Evolutionary conservation across 2,797 vertebrate species (phyloP).

Genomic region (Remorina albescens): DNA sequence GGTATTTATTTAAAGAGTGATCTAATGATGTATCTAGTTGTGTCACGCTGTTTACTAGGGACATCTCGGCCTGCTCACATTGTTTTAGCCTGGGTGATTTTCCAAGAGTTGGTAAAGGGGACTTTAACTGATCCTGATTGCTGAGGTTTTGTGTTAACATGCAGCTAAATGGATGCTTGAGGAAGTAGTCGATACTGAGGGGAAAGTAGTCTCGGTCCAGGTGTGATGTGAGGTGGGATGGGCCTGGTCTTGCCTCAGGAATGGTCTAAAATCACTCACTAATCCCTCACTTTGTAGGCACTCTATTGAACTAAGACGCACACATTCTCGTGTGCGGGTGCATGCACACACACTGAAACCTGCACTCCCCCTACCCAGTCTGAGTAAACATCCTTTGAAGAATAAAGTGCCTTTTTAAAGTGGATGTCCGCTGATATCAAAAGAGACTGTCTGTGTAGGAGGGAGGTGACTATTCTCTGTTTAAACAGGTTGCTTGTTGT

Average conservation of each 20-base stretch:
- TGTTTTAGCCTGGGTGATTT: slow-evolving; percentile 38
- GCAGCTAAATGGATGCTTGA: slow-evolving; percentile 42
- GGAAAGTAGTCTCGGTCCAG: slow-evolving; percentile 76
- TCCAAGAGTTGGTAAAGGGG: slow-evolving; percentile 36
- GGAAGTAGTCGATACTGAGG: slow-evolving; percentile 62
- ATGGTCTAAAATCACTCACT: slow-evolving; percentile 73
- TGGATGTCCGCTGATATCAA: slow-evolving; percentile 74
- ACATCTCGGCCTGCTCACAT: slow-evolving; percentile 60
- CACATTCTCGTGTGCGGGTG: slow-evolving; percentile 37
- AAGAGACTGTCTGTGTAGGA: slow-evolving; percentile 66
- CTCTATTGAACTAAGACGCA: slow-evolving; percentile 68
- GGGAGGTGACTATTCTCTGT: slow-evolving; percentile 63
- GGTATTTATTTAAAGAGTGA: slow-evolving; percentile 72
- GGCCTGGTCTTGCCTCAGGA: slow-evolving; percentile 83
- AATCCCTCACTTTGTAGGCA: slow-evolving; percentile 83
- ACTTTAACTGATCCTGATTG: slow-evolving; percentile 31
- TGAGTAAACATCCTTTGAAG: slow-evolving; percentile 82
- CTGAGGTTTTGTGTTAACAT: slow-evolving; percentile 47
- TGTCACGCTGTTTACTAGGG: slow-evolving; percentile 72
- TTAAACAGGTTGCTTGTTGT: slow-evolving; percentile 79
- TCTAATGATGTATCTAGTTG: slow-evolving; percentile 62
- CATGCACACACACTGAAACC: slow-evolving; percentile 32
- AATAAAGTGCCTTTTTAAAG: slow-evolving; percentile 81
- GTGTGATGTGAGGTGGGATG: slow-evolving; percentile 78
- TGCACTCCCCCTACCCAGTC: slow-evolving; percentile 54